Percentiles rank a stretch among this genome's conserved stretches.
Evolutionary conservation across 2,113 vertebrate genomes (phyloP).

Genomic region (Neotoma lepida): DNA sequence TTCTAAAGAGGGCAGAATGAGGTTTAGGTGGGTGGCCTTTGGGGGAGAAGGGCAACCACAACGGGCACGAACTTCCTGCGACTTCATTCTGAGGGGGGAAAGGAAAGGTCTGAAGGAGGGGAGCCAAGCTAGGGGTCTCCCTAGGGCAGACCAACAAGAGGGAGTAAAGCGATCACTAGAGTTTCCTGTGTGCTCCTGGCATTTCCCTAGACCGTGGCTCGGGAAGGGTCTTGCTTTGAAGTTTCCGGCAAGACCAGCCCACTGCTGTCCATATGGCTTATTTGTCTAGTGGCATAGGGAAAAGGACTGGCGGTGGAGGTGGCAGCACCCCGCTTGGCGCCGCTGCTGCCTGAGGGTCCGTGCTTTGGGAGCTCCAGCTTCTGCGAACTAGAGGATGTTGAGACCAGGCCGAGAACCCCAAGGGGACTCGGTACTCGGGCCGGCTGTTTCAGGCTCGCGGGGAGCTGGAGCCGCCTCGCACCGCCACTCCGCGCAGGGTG

Average conservation of each 20-base stretch:
- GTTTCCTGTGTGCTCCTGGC: background rate
- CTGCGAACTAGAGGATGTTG: conserved; percentile 31
- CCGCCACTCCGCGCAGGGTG: conserved; percentile 58
- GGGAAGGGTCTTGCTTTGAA: conserved; percentile 40
- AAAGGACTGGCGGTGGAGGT: conserved; percentile 50
- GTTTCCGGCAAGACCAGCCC: conserved; percentile 27
- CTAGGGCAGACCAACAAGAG: background rate
- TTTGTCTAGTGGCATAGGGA: conserved; percentile 62
- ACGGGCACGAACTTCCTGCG: conserved; percentile 55
- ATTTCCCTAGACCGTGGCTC: background rate
- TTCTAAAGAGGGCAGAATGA: background rate
- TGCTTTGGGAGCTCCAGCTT: conserved; percentile 35
- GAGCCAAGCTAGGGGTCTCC: background rate
- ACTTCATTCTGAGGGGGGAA: background rate
- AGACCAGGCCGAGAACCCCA: conserved; percentile 13
- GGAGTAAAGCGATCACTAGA: background rate
- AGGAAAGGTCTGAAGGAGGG: background rate
- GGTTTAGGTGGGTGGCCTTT: conserved; percentile 63
- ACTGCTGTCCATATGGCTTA: conserved; percentile 60
- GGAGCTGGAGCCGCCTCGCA: conserved; percentile 51
- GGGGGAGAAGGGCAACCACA: background rate
- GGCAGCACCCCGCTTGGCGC: conserved; percentile 65
- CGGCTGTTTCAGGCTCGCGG: background rate
- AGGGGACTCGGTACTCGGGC: background rate
- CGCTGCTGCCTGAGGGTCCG: conserved; percentile 56